Conservation (phyloP, 2,888 invertebrate species). For the Chrysotoxum bicinctum region DNA sequence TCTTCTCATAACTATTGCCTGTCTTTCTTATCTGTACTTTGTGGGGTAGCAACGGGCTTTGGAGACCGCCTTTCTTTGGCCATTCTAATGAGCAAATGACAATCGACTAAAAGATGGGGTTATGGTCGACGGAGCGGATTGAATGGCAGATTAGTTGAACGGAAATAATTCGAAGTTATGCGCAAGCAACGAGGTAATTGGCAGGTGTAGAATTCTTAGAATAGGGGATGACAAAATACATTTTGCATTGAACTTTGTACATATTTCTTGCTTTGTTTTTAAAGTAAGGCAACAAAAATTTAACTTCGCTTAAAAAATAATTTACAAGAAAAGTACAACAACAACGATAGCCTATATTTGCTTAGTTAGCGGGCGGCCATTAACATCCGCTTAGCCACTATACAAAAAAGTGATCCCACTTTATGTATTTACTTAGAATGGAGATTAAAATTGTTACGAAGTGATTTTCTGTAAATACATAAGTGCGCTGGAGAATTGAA, state of each 20-base stretch:
- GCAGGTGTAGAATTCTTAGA: conserved; percentile 41
- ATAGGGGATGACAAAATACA: neutral
- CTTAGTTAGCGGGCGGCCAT: too few species aligned
- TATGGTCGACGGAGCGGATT: conserved; percentile 43
- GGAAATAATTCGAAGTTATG: conserved; percentile 64
- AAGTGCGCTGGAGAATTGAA: too few species aligned
- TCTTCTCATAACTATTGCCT: neutral
- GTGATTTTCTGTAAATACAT: too few species aligned
- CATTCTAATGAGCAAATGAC: conserved; percentile 64
- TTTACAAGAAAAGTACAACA: too few species aligned
- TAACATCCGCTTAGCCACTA: too few species aligned
- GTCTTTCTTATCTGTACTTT: conserved; percentile 47
- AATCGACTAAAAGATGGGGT: conserved; percentile 35
- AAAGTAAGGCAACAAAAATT: too few species aligned
- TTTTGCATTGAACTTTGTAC: neutral
- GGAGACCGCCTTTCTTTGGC: conserved; percentile 3
- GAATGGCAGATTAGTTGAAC: conserved; percentile 59
- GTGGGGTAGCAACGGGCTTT: conserved; percentile 3
- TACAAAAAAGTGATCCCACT: too few species aligned
- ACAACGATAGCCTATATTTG: too few species aligned
- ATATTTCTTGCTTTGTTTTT: neutral
- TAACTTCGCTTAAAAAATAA: too few species aligned
- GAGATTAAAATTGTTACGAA: too few species aligned
- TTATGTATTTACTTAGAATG: too few species aligned
- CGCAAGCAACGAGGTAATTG: conserved; percentile 53